Conservation (phyloP, 2,888 invertebrate genomes). For the Meganola albula region DNA sequence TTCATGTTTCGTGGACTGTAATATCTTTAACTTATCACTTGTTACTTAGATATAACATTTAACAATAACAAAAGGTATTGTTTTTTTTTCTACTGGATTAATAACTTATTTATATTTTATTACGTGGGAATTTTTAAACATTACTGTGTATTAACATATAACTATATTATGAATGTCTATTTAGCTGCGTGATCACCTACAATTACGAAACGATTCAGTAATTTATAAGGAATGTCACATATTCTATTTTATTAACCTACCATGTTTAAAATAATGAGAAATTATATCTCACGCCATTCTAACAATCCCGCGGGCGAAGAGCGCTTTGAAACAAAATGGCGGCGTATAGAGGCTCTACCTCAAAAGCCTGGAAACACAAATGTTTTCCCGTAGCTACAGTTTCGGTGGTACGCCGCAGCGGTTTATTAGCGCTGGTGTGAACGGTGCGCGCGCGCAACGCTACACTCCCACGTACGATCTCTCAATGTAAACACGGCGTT, state of each 20-base stretch:
- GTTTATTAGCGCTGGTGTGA: conserved; percentile 47
- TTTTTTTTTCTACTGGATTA: no score
- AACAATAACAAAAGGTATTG: no score
- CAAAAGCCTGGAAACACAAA: conserved; percentile 35
- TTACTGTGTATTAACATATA: not conserved
- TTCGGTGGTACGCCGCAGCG: conserved; percentile 51
- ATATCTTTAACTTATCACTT: no score
- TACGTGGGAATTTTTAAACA: not conserved
- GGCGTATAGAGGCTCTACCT: conserved; percentile 32
- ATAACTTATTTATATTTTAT: not conserved
- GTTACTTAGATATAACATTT: no score
- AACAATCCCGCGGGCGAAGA: conserved; percentile 34
- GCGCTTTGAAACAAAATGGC: conserved; percentile 63
- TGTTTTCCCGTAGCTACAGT: conserved; percentile 10
- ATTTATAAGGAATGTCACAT: conserved; percentile 20
- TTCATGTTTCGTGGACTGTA: no score
- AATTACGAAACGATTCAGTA: conserved; percentile 16
- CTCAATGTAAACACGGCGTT: conserved; percentile 67
- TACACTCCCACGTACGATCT: conserved; percentile 70
- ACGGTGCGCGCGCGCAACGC: conserved; percentile 38
- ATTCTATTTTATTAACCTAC: conserved; percentile 24
- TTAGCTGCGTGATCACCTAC: not conserved
- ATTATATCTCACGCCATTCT: conserved; percentile 33
- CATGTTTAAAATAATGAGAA: conserved; percentile 42
- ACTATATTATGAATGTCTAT: no score